A percentile compares a stretch with the other conserved stretches of the same genome.
Evolutionary conservation across 2,888 invertebrate species (phyloP).

Genomic region (Drosophila vallismaia): DNA sequence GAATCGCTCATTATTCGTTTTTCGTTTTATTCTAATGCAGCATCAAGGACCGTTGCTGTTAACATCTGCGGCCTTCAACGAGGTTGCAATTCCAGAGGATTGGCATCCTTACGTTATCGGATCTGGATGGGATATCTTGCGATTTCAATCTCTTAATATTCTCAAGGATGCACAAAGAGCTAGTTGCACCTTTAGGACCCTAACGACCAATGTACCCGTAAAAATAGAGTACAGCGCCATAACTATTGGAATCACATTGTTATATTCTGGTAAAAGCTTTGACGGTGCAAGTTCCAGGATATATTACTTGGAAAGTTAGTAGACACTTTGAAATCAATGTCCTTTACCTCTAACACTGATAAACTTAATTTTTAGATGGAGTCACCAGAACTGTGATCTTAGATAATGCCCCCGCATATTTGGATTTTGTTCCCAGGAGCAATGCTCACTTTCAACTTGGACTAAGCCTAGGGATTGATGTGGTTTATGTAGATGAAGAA

Average conservation of each 20-base stretch:
- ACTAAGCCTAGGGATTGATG: conserved; percentile 51
- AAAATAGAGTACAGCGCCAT: conserved; percentile 8
- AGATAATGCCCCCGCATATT: conserved; percentile 37
- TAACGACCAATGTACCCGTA: conserved; percentile 34
- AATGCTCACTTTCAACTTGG: conserved; percentile 30
- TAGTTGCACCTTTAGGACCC: conserved; percentile 8
- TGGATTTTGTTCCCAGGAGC: conserved; percentile 59
- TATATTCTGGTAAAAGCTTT: conserved; percentile 37
- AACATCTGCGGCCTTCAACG: conserved; percentile 52
- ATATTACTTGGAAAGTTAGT: conserved; percentile 56
- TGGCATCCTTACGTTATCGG: conserved; percentile 52
- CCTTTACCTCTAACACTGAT: background rate
- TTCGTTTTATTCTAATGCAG: conserved; percentile 22
- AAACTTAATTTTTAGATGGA: conserved; percentile 32
- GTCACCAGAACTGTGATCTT: conserved; percentile 34
- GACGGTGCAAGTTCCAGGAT: conserved; percentile 13
- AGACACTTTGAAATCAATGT: no score
- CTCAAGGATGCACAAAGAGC: no score
- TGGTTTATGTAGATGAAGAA: conserved; percentile 55
- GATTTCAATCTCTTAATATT: conserved; percentile 8
- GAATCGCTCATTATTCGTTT: background rate
- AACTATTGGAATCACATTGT: conserved; percentile 38
- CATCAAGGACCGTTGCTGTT: conserved; percentile 55
- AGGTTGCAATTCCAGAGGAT: conserved; percentile 32
- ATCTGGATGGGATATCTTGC: conserved; percentile 37